Percentiles rank a stretch among this genome's conserved stretches.
Conservation (phyloP, 2,113 vertebrate species). For the Nematolebias whitei region DNA sequence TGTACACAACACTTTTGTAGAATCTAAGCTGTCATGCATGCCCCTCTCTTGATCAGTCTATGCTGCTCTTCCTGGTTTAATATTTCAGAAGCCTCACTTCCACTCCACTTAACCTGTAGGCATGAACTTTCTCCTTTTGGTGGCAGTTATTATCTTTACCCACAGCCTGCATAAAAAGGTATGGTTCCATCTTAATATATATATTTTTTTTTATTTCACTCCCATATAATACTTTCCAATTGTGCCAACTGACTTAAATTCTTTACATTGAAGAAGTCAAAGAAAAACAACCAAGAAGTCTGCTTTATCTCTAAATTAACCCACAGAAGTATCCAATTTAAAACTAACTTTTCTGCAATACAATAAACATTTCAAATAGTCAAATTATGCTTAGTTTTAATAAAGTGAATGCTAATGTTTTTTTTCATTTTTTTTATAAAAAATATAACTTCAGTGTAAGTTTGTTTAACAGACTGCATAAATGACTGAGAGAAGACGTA, state of each 20-base stretch:
- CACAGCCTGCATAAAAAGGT: slow-evolving; percentile 5
- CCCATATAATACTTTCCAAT: background rate
- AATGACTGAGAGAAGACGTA: slow-evolving; percentile 35
- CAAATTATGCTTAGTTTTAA: background rate
- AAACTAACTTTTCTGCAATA: background rate
- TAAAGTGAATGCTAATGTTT: background rate
- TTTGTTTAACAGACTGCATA: background rate
- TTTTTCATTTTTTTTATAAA: background rate
- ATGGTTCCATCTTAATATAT: slow-evolving; percentile 1
- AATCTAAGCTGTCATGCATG: slow-evolving; percentile 14
- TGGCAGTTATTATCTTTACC: background rate
- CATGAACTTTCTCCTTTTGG: slow-evolving; percentile 8
- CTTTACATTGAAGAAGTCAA: background rate
- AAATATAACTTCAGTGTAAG: background rate
- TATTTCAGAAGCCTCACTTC: slow-evolving; percentile 33
- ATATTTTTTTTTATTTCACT: background rate
- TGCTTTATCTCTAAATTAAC: no score
- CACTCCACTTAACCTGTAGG: slow-evolving; percentile 19
- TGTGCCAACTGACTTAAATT: background rate
- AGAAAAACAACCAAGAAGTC: background rate
- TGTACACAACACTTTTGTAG: slow-evolving; percentile 3
- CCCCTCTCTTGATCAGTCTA: slow-evolving; percentile 1
- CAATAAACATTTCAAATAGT: background rate
- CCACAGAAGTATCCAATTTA: background rate
- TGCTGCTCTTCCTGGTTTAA: slow-evolving; percentile 31